Base-by-base conservation (phyloP, 2,888 invertebrate genomes). In the Leptinotarsa rubiginosa region DNA sequence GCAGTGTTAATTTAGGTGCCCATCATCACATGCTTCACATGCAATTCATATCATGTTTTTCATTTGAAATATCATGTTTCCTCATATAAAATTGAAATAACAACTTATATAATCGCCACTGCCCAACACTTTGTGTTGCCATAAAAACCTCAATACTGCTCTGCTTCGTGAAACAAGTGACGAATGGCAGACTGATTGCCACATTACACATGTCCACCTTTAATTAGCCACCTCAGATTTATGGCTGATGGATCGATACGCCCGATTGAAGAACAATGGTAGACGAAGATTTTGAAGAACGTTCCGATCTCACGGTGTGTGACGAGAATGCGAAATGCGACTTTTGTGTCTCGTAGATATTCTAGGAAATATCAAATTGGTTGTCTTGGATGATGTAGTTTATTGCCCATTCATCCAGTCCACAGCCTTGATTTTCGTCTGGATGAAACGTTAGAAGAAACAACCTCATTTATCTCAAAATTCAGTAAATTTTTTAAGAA, bases 171-270 rank as follows among this genome's bases (percentile, higher is more conserved):
- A 25, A 69, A 56, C 54, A 65, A 65, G 69, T 81, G 80, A 80
- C 78, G 79, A 80, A 74, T 62, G 72, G 65, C 74, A 75, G 82
- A 83, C 78, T 80, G 80, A 83, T 83, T 83, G 77, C 80, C 75
- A 69, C 70, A 66, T 75, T 76, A 77, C 72, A 70, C 72, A 73
- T 72, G 73, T 76, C 76, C 67, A 49, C 70, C 72, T 80, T 83
- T 85, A 86, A 86, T 86, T 86, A 86, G 83, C 83, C 79, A 78
- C 76, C 74, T 74, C 77, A 81, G 83, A 86, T 86, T 86, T 86
- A 86, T 85, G 78, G 84, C 83, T 80, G 84, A 85, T 85, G 83
- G 80, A 80, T 81, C 82, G 86, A 86, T 86, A 85, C 84, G 84
- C 84, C 83, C 80, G 83, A 83, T 84, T 84, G 84, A 84, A 80